Evolutionary conservation across 2,888 invertebrate genomes (phyloP), one percentile per base, ranked within the genome.

Genomic region (Synergus gifuensis): DNA sequence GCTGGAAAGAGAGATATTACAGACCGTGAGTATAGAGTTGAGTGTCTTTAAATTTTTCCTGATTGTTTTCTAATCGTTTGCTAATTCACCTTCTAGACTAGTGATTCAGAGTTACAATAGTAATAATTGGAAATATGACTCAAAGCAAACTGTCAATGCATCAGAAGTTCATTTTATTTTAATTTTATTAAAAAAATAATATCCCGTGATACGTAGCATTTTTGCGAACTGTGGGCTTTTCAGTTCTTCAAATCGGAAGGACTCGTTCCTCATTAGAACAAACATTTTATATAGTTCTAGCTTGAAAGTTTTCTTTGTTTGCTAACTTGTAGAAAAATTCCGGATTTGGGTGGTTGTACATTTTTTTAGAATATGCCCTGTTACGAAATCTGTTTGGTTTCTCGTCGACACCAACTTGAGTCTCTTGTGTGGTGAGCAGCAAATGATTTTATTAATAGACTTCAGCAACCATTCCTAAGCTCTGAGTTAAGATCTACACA

Each of bases 361-460:
- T 54, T 54, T 54, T 7, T 54, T 54, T 7, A 7, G 8, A 63
- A 63, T 28, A 36, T 79, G 67, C 80, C 73, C 78, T 77, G 73
- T 88, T 88, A 84, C 87, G 85, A 88, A 89, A 87, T 78, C 78
- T 64, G 22, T 83, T 67, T 62, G 66, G 76, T 80, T 81, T 81
- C 81, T 83, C 69, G 79, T 69, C 77, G 78, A 79, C 80, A 78
- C 60, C 58, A 76, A 80, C 81, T 78, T 69, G 76, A 81, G 83
- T 79, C 83, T 77, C 79, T 78, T 81, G 77, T 79, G 81, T 84
- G 81, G 81, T 78, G 77, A 78, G 79, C 83, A 79, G 79, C 79
- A 82, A 83, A 84, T 78, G 81, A 69, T 83, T 85, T 89, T 89
- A 89, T 89, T 88, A 87, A 89, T 89, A 89, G 88, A 86, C 54